A percentile compares a stretch with the other conserved stretches of the same genome.
phyloP scores from a whole-genome alignment of 2,113 vertebrate genomes.

The Sinocyclocheilus anshuiensis region DNA sequence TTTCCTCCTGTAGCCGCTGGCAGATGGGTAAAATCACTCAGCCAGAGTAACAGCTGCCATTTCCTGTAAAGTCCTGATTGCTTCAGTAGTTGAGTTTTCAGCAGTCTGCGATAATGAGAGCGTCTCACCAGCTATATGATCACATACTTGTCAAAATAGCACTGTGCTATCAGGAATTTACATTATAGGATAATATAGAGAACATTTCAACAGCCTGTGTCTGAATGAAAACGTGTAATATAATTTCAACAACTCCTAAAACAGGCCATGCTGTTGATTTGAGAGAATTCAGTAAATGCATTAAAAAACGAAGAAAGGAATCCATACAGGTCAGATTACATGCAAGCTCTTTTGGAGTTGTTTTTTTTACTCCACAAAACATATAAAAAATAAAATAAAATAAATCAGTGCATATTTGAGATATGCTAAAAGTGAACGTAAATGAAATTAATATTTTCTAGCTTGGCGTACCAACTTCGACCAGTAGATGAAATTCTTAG shows the following conservation, averaged over 20 bases:
- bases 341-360: too few species aligned
- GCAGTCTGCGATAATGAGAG: slow-evolving; percentile 36
- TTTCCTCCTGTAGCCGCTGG: slow-evolving; percentile 52
- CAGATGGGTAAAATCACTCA: slow-evolving; percentile 63
- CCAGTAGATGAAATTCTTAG: neutral
- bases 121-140: slow-evolving; percentile 43
- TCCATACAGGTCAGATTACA: neutral
- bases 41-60: slow-evolving; percentile 64
- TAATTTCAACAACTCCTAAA: neutral
- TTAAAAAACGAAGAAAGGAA: neutral
- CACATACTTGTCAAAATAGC: slow-evolving; percentile 38
- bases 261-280: neutral
- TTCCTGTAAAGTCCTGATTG: slow-evolving; percentile 59
- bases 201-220: neutral
- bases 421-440: too few species aligned
- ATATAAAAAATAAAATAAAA: too few species aligned
- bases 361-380: too few species aligned
- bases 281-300: neutral
- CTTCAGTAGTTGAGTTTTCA: slow-evolving; percentile 65
- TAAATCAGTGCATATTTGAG: too few species aligned
- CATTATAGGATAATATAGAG: neutral
- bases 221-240: neutral
- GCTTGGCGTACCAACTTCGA: neutral
- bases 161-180: neutral
- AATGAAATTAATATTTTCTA: neutral